Evolutionary conservation across 2,888 invertebrate genomes (phyloP).

Genomic region (Ophioninae sp.): DNA sequence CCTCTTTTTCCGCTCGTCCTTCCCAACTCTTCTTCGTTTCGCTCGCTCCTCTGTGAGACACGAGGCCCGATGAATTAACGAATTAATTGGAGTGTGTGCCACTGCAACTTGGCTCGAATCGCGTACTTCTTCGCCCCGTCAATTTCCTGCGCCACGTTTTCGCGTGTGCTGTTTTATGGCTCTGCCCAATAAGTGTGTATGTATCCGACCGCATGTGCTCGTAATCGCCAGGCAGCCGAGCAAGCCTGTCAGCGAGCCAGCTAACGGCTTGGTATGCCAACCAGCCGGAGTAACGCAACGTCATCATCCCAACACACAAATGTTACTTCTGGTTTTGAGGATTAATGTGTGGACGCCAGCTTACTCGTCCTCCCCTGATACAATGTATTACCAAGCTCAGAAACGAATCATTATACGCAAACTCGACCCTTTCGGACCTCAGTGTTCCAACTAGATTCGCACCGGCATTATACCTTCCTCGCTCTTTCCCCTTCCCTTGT

Average conservation of each 20-base stretch:
- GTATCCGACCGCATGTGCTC: background rate
- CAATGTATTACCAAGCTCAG: conserved; percentile 5
- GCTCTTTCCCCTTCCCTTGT: conserved; percentile 8
- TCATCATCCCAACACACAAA: conserved; percentile 20
- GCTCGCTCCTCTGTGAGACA: conserved; percentile 23
- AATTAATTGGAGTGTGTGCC: conserved; percentile 69
- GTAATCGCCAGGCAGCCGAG: conserved; percentile 29
- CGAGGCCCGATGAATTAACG: conserved; percentile 63
- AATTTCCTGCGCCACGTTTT: conserved; percentile 39
- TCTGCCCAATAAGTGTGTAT: background rate
- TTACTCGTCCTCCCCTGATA: conserved; percentile 10
- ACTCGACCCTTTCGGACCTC: background rate
- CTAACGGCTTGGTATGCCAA: conserved; percentile 11
- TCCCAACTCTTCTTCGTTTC: conserved; percentile 4
- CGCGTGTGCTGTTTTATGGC: conserved; percentile 38
- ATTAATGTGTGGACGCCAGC: conserved; percentile 46
- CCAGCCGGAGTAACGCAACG: background rate
- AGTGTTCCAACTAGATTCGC: conserved; percentile 17
- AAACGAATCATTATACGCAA: background rate
- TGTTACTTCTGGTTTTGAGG: conserved; percentile 24
- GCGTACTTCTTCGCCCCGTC: conserved; percentile 47
- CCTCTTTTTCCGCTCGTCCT: conserved; percentile 28
- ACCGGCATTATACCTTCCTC: background rate
- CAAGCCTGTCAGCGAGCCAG: conserved; percentile 31
- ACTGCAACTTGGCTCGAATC: conserved; percentile 64